Percentiles rank a stretch among this genome's conserved stretches.
phyloP scores from a whole-genome alignment of 2,113 vertebrate species.

The Podiceps cristatus region DNA sequence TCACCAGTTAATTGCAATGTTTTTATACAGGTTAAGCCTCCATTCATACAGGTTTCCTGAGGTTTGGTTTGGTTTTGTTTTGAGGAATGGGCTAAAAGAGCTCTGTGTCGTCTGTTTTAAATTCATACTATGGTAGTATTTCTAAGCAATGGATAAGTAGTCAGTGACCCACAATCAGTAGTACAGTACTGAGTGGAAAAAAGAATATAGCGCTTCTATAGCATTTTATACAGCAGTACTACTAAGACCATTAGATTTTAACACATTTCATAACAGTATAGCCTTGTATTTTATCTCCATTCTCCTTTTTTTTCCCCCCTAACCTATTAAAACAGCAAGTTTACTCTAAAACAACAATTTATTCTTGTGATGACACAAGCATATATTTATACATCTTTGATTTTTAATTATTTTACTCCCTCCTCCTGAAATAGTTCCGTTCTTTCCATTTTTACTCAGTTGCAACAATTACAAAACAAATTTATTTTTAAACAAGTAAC shows the following conservation, averaged over 20 bases:
- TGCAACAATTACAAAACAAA: not conserved
- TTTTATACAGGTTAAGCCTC: not conserved
- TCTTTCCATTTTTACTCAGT: not conserved
- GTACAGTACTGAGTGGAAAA: not conserved
- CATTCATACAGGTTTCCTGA: not conserved
- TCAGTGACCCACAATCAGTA: not conserved
- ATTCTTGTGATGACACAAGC: not conserved
- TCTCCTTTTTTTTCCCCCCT: fast-evolving
- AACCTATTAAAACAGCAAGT: not conserved
- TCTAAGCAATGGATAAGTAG: not conserved
- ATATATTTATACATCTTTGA: not conserved
- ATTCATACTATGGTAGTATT: not conserved
- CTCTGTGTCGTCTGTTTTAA: not conserved
- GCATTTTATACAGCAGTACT: not conserved
- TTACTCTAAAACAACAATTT: not conserved
- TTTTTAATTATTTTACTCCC: not conserved
- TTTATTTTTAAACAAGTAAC: not conserved
- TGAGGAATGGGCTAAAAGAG: not conserved
- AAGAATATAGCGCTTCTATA: not conserved
- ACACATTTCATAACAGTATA: not conserved
- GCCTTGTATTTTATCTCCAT: not conserved
- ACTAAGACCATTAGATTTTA: not conserved
- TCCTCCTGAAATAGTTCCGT: not conserved
- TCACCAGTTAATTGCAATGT: not conserved
- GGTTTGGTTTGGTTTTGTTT: not conserved